A percentile compares a stretch with the other conserved stretches of the same genome.
Conservation (phyloP, 2,797 vertebrate species). For the Hydrolagus colliei region DNA sequence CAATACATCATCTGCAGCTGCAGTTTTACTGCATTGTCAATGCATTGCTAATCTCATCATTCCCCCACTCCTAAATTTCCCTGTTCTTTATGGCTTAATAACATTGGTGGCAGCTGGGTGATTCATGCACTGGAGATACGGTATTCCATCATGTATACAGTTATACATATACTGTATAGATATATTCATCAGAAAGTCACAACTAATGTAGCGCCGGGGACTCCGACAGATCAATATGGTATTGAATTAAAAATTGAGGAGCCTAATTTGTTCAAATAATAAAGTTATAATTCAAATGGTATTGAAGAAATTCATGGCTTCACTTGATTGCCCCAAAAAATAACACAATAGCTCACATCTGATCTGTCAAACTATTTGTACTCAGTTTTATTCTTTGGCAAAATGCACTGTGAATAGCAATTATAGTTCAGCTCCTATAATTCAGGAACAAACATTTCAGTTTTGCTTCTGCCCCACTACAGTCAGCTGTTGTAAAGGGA, state of each 20-base stretch:
- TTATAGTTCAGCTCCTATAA: not conserved
- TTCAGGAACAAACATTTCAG: too few relatives aligned
- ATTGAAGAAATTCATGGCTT: not conserved
- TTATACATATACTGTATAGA: not conserved
- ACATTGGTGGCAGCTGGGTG: not conserved
- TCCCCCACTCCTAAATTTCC: not conserved
- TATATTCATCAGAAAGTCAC: not conserved
- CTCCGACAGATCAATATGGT: not conserved
- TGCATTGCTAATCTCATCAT: not conserved
- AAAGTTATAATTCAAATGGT: slow-evolving; percentile 4
- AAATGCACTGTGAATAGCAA: not conserved
- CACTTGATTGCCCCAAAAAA: not conserved
- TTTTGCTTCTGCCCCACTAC: too few relatives aligned
- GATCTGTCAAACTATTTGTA: not conserved
- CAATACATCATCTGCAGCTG: not conserved
- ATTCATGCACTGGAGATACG: not conserved
- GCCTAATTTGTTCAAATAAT: slow-evolving; percentile 15
- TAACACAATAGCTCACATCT: not conserved
- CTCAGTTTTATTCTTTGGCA: not conserved
- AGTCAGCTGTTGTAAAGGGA: too few relatives aligned
- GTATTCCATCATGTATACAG: not conserved
- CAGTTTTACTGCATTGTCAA: not conserved
- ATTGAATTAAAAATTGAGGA: slow-evolving; percentile 8
- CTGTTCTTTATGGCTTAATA: slow-evolving; percentile 19
- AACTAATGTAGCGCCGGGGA: not conserved